Evolutionary conservation across 1,140 invertebrate genomes (phyloP), one percentile per base, ranked within the genome.

Genomic region (Heliconius eleuchia): DNA sequence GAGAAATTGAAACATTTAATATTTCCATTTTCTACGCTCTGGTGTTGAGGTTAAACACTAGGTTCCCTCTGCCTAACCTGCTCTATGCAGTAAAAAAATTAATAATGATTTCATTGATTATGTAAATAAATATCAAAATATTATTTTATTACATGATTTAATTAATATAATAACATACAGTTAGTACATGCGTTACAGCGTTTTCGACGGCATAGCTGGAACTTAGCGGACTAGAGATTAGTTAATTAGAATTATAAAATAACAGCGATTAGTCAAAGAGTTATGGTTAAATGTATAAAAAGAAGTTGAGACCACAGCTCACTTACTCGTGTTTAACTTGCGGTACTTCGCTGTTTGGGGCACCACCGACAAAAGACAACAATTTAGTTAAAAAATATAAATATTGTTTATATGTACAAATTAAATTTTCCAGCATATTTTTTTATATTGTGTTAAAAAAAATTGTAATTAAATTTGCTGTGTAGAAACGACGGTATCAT

Each of bases 231-330:
- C 80, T 86, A 75, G 81, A 76, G 77, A 79, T 86, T 76, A 72
- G 79, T 86, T 76, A 66, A 90, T 92, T 92, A 92, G 91, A 92
- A 91, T 77, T 87, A 84, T 89, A 88, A 86, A 85, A 89, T 77
- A 84, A 92, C 87, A 91, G 90, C 86, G 82, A 92, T 94, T 94
- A 94, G 92, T 94, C 80, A 81, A 80, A 88, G 86, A 90, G 91
- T 89, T 87, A 91, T 90, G 81, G 89, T 88, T 88, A 88, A 91
- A 89, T 84, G 80, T 88, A 89, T 87, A 91, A 66, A 91, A 91
- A 89, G 85, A 91, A 89, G 88, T 94, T 93, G 94, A 95, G 95
- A 95, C 95, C 95, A 95, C 95, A 95, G 94, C 95, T 95, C 95
- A 95, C 95, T 95, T 94, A 94, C 93, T 93, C 86, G 87, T 89